phyloP scores from a whole-genome alignment of 2,888 invertebrate species.

The Sesamia inferens region DNA sequence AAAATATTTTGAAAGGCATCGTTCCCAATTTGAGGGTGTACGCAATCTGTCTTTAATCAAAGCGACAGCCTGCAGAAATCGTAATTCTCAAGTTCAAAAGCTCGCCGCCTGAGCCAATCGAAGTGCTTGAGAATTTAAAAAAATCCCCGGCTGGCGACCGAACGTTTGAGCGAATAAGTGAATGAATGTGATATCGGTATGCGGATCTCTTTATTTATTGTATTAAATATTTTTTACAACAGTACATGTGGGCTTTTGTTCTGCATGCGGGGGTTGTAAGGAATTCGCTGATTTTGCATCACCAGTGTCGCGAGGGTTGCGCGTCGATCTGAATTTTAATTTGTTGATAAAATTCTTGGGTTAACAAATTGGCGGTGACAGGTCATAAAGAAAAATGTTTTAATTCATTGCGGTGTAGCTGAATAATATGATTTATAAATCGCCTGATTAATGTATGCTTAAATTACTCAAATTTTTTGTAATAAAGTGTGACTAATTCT shows the following conservation, averaged over 20 bases:
- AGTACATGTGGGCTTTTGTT: constrained; percentile 75
- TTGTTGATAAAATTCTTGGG: constrained; percentile 51
- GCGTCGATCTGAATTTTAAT: constrained; percentile 52
- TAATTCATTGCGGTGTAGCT: not conserved
- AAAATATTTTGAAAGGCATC: constrained; percentile 66
- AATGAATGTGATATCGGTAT: constrained; percentile 82
- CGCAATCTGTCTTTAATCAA: constrained; percentile 67
- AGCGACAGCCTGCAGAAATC: constrained; percentile 67
- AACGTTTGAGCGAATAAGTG: no score
- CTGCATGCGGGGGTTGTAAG: constrained; percentile 80
- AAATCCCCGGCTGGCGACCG: constrained; percentile 73
- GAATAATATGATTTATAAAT: not conserved
- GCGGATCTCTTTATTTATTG: constrained; percentile 86
- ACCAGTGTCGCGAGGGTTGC: constrained; percentile 55
- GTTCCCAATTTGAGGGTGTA: constrained; percentile 65
- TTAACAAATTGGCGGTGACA: constrained; percentile 23
- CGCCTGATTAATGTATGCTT: not conserved
- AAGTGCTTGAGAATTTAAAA: constrained; percentile 78
- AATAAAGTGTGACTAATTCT: not conserved
- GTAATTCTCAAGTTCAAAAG: constrained; percentile 80
- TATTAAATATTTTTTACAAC: constrained; percentile 82
- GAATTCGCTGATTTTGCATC: constrained; percentile 69
- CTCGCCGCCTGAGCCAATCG: constrained; percentile 86
- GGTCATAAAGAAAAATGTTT: constrained; percentile 15
- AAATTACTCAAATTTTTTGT: not conserved